A percentile compares a stretch with the other conserved stretches of the same genome.
phyloP scores from a whole-genome alignment of 2,113 vertebrate species.

The Tylochromis polylepis region DNA sequence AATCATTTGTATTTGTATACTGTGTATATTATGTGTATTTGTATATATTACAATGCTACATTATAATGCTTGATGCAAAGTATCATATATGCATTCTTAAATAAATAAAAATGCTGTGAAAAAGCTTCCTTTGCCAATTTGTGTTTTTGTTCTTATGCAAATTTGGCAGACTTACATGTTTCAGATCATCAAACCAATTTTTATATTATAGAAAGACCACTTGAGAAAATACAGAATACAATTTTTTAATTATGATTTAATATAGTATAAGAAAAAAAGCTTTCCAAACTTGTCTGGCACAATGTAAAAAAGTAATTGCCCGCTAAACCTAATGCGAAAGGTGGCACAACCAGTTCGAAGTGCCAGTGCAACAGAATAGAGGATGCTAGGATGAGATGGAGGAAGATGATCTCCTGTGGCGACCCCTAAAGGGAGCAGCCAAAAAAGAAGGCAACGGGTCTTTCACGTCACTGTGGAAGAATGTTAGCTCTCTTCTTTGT shows the following conservation, averaged over 20 bases:
- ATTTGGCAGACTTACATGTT: neutral
- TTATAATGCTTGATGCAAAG: neutral
- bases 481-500: no score
- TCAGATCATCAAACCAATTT: neutral
- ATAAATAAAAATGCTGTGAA: neutral
- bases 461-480: no score
- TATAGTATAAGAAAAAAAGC: neutral
- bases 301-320: neutral
- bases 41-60: neutral
- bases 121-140: neutral
- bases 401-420: neutral
- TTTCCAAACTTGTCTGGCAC: neutral
- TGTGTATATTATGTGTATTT: neutral
- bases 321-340: neutral
- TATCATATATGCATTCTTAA: neutral
- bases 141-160: neutral
- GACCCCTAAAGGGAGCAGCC: neutral
- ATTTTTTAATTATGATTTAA: neutral
- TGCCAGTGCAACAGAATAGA: neutral
- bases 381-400: neutral
- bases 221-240: neutral
- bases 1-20: neutral
- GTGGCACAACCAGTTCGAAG: neutral
- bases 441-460: no score
- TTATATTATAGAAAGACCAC: neutral